Evolutionary conservation across 1,140 invertebrate species (phyloP), one percentile per base, ranked within the genome.

Genomic region (Anoplophora glabripennis): DNA sequence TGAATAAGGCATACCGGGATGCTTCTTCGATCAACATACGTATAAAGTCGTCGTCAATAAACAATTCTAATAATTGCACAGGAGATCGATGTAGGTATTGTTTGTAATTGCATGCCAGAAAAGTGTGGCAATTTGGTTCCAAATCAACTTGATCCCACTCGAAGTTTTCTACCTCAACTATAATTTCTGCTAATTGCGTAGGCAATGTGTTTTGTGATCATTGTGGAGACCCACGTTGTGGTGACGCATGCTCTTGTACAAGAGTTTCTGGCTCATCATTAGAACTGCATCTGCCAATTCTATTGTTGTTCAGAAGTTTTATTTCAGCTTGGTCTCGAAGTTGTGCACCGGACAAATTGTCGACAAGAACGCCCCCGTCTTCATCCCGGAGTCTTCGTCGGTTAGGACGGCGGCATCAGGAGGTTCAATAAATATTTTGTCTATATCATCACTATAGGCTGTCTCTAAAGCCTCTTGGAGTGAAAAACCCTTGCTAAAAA

Each of bases 1-100:
- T 60, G 68, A 65, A 65, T 70, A 68, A 33, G 41, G 18, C 42
- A 53, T 44, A 44, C 11, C 41, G n/a, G n/a, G n/a, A n/a, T n/a
- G n/a, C n/a, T n/a, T n/a, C n/a, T n/a, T n/a, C n/a, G n/a, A n/a
- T n/a, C n/a, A n/a, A n/a, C n/a, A n/a, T n/a, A n/a, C n/a, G n/a
- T n/a, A n/a, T n/a, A n/a, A n/a, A n/a, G n/a, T n/a, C n/a, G n/a
- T n/a, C n/a, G n/a, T n/a, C n/a, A n/a, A n/a, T n/a, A n/a, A n/a
- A n/a, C n/a, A n/a, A n/a, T n/a, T n/a, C n/a, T n/a, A n/a, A n/a
- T n/a, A n/a, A n/a, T n/a, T n/a, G n/a, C n/a, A n/a, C n/a, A n/a
- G n/a, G n/a, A n/a, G n/a, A n/a, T n/a, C n/a, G n/a, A n/a, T n/a
- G n/a, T n/a, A n/a, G n/a, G n/a, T n/a, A n/a, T n/a, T n/a, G n/a